phyloP scores from a whole-genome alignment of 2,888 invertebrate genomes.

The Anaspis maculata region DNA sequence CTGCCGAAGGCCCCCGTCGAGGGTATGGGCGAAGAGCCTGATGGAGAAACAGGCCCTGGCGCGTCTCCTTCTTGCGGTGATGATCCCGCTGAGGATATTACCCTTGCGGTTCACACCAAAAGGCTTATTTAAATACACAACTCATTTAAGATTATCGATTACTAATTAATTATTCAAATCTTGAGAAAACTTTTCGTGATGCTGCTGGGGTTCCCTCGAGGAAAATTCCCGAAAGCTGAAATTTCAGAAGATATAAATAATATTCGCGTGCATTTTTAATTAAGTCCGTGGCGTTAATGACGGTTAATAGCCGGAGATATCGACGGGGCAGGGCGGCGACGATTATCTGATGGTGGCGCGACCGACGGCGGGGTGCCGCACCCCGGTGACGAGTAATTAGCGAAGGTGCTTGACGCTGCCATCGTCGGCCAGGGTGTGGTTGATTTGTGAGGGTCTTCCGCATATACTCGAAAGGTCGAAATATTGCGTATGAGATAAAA shows the following conservation, averaged over 20 bases:
- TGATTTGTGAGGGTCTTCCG: constrained; percentile 25
- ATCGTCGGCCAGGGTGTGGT: constrained; percentile 19
- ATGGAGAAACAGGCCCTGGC: constrained; percentile 16
- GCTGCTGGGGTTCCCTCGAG: too few species aligned
- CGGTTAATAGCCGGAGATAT: constrained; percentile 21
- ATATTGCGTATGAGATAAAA: constrained; percentile 33
- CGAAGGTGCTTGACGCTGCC: constrained; percentile 22
- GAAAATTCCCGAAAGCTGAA: too few species aligned
- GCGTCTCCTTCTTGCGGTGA: constrained; percentile 15
- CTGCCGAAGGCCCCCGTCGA: constrained; percentile 21
- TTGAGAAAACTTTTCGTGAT: too few species aligned
- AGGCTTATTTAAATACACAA: constrained; percentile 32
- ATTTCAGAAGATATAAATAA: too few species aligned
- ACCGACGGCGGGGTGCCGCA: constrained; percentile 15
- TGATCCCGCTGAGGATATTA: constrained; percentile 33
- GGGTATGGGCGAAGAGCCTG: constrained; percentile 27
- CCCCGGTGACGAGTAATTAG: constrained; percentile 26
- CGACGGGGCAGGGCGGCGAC: constrained; percentile 15
- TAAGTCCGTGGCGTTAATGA: constrained; percentile 19
- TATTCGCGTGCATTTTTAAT: constrained; percentile 24
- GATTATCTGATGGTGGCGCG: constrained; percentile 20
- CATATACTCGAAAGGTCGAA: constrained; percentile 25
- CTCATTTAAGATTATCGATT: constrained; percentile 27
- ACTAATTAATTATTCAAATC: constrained; percentile 21
- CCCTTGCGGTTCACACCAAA: constrained; percentile 25